Base-by-base conservation (phyloP, 2,888 invertebrate species). In the Argyresthia albistria region DNA sequence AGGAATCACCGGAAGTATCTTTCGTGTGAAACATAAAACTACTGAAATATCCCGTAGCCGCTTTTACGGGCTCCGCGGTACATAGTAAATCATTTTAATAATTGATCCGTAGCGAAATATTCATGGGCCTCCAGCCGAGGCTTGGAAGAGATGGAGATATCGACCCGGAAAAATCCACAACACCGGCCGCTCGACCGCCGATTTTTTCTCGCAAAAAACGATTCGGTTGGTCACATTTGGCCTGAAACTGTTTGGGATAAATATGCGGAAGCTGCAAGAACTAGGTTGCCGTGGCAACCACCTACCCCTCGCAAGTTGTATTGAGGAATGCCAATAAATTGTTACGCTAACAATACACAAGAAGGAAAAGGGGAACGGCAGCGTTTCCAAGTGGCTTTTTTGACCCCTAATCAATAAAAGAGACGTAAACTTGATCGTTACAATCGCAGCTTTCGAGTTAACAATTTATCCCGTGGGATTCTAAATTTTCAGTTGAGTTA, bases 11-110 rank as follows among this genome's bases (percentile, higher is more conserved):
- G 49, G 43, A 48, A 50, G 53, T 52, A 42, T 54, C 54, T 53
- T 54, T 55, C 54, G 16, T 47, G 50, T 42, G 54, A 58, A 63
- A 65, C 6, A 61, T 60, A 68, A 66, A 70, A 60, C 62, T 65
- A 62, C 63, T 64, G 66, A 60, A 69, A 69, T 69, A 67, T 69
- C 63, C 58, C 61, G 63, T 14, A 7, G 59, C 63, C 66, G 61
- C 68, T 69, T 73, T 74, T 68, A 67, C 65, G 67, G 67, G 62
- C 63, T 45, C 64, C 64, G 65, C 58, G 67, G 65, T 58, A 66
- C 70, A 76, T 70, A 77, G 80, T 86, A 86, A 84, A 86, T 86
- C 83, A 86, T 86, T 80, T 86, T 82, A 86, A 87, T 87, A 87
- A 86, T 84, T 84, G 81, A 87, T 84, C 79, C 69, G 61, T 67